Conservation (phyloP, 2,888 invertebrate species). For the Caenorhabditis japonica region DNA sequence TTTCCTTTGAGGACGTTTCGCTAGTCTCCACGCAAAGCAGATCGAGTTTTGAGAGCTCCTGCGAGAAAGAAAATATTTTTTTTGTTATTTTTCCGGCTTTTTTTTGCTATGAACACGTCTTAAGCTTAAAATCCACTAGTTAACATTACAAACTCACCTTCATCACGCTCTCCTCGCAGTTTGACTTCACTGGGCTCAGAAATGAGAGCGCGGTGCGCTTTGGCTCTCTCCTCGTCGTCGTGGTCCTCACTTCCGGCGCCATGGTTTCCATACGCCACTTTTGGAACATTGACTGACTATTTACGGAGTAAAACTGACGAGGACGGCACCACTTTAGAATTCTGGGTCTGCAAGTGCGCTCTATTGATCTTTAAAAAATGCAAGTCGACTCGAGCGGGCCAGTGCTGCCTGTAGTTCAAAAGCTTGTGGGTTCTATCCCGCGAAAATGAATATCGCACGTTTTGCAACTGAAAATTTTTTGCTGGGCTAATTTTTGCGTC, state of each 20-base stretch:
- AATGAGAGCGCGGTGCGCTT: slow-evolving; percentile 41
- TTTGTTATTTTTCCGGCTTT: too few relatives aligned
- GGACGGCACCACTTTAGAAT: background rate
- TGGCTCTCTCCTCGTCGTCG: slow-evolving; percentile 13
- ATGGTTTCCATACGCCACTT: slow-evolving; percentile 55
- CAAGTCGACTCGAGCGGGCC: too few relatives aligned
- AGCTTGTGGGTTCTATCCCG: too few relatives aligned
- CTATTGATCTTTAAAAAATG: too few relatives aligned
- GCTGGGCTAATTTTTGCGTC: too few relatives aligned
- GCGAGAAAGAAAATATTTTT: background rate
- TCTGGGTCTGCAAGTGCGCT: too few relatives aligned
- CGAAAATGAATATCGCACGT: too few relatives aligned
- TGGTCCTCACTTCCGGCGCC: slow-evolving; percentile 26
- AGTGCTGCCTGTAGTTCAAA: too few relatives aligned
- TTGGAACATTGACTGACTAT: slow-evolving; percentile 50
- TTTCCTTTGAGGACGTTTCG: slow-evolving; percentile 29
- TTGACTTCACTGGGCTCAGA: slow-evolving; percentile 34
- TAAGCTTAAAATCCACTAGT: too few relatives aligned
- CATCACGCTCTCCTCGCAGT: background rate
- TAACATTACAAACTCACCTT: slow-evolving; percentile 9
- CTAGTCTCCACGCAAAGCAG: slow-evolving; percentile 28
- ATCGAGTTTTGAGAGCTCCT: slow-evolving; percentile 23
- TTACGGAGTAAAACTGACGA: slow-evolving; percentile 20
- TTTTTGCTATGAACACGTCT: too few relatives aligned
- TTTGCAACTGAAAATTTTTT: too few relatives aligned